Percentiles rank a stretch among this genome's conserved stretches.
Conservation (phyloP, 35 echinoderm and acorn worm genomes). For the Lytechinus pictus region DNA sequence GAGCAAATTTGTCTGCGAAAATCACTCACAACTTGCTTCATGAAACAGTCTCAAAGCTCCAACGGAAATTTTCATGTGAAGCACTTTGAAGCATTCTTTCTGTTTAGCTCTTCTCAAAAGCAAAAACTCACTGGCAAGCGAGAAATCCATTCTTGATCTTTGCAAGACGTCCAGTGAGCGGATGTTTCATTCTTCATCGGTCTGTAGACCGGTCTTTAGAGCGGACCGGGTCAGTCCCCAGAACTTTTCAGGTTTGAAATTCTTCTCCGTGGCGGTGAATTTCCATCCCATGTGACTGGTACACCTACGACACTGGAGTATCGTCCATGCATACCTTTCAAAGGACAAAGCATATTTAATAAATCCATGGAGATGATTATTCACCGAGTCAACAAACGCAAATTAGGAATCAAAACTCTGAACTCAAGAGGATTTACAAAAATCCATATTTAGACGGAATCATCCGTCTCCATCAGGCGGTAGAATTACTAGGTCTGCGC, state of each 20-base stretch:
- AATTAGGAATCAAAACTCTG: too few relatives aligned
- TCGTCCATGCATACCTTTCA: constrained; percentile 94
- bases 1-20: too few relatives aligned
- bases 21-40: too few relatives aligned
- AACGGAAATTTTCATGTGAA: neutral
- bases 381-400: too few relatives aligned
- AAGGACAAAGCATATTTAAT: neutral
- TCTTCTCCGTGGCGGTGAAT: constrained; percentile 84
- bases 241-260: constrained; percentile 93
- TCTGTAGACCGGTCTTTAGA: constrained; percentile 65
- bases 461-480: too few relatives aligned
- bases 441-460: too few relatives aligned
- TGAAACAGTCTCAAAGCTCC: neutral
- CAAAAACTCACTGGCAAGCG: neutral
- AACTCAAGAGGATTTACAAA: too few relatives aligned
- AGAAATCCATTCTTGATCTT: too few relatives aligned
- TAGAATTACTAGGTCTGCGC: too few relatives aligned
- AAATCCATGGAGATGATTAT: too few relatives aligned
- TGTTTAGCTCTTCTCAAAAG: neutral
- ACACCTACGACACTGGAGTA: constrained; percentile 94
- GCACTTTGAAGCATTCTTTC: neutral
- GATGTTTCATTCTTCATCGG: neutral
- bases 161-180: too few relatives aligned
- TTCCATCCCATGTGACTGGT: constrained; percentile 96
- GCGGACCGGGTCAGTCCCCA: constrained; percentile 92